Conservation (phyloP, 1,140 invertebrate genomes). For the Panonychus citri region DNA sequence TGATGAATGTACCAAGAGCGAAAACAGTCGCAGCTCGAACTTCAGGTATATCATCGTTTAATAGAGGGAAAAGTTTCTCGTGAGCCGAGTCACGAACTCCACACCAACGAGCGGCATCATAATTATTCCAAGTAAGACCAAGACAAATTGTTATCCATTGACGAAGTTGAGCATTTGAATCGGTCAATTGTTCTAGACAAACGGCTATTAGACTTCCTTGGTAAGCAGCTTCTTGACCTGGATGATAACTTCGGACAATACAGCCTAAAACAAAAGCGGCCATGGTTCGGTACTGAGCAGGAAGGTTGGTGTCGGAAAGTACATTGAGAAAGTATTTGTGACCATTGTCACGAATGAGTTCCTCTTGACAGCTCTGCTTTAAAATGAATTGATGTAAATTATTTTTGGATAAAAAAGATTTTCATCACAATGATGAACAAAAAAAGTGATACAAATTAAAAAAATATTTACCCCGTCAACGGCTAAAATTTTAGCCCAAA, state of each 20-base stretch:
- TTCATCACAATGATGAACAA: not conserved
- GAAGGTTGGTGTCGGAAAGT: slow-evolving; percentile 55
- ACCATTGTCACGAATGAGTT: slow-evolving; percentile 79
- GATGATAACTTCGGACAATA: slow-evolving; percentile 65
- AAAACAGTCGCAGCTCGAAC: slow-evolving; percentile 70
- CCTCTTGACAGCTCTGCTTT: slow-evolving; percentile 62
- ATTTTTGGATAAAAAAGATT: too few species aligned
- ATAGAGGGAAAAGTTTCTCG: slow-evolving; percentile 62
- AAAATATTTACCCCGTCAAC: slow-evolving; percentile 58
- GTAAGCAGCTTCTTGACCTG: slow-evolving; percentile 62
- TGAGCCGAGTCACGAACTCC: slow-evolving; percentile 84
- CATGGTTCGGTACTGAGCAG: slow-evolving; percentile 56
- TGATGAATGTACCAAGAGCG: slow-evolving; percentile 78
- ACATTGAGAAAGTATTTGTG: slow-evolving; percentile 85
- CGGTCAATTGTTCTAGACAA: slow-evolving; percentile 44
- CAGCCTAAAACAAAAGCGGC: slow-evolving; percentile 75
- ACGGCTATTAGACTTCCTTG: slow-evolving; percentile 65
- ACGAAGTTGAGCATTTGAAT: slow-evolving; percentile 34
- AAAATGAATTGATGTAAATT: slow-evolving; percentile 20
- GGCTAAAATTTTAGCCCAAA: slow-evolving; percentile 96
- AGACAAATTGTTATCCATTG: slow-evolving; percentile 83
- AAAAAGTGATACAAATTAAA: slow-evolving; percentile 1
- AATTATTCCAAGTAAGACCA: slow-evolving; percentile 78
- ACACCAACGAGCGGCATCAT: slow-evolving; percentile 77
- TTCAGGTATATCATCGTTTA: slow-evolving; percentile 59